Evolutionary conservation across 2,797 vertebrate species (phyloP).

Genomic region (Tiaroga cobitis): DNA sequence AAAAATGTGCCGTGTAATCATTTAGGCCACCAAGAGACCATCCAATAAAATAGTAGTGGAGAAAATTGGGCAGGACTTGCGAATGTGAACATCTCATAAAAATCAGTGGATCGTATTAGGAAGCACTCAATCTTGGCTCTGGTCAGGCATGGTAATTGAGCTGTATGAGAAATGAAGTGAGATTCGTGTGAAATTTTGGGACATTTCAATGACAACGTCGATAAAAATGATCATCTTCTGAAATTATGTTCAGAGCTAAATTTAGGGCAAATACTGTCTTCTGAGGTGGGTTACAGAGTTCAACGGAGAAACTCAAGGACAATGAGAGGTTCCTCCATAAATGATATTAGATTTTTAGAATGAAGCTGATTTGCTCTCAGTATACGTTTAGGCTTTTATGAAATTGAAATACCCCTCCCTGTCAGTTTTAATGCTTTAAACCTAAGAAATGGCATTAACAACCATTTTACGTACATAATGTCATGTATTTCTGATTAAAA

Average conservation of each 20-base stretch:
- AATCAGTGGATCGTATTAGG: slow-evolving; percentile 46
- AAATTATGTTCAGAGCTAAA: slow-evolving; percentile 30
- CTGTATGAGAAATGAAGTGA: slow-evolving; percentile 34
- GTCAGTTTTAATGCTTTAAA: background rate
- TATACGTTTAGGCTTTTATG: slow-evolving; percentile 9
- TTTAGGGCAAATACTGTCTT: slow-evolving; percentile 5
- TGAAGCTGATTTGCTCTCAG: slow-evolving; percentile 9
- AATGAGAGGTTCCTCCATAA: slow-evolving; percentile 17
- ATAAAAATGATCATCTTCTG: slow-evolving; percentile 31
- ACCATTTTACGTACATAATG: background rate
- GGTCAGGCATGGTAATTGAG: slow-evolving; percentile 50
- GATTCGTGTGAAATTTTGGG: slow-evolving; percentile 34
- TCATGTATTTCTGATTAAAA: background rate
- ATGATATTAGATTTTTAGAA: slow-evolving; percentile 16
- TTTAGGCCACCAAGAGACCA: slow-evolving; percentile 37
- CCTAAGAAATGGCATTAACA: background rate
- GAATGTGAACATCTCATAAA: slow-evolving; percentile 50
- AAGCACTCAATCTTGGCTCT: slow-evolving; percentile 43
- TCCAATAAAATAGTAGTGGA: slow-evolving; percentile 15
- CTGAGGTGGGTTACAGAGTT: background rate
- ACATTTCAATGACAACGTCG: slow-evolving; percentile 37
- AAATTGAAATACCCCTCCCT: slow-evolving; percentile 18
- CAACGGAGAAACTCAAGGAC: slow-evolving; percentile 26
- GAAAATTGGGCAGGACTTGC: slow-evolving; percentile 40
- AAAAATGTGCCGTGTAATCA: slow-evolving; percentile 47